Base-by-base conservation (phyloP, 1,140 invertebrate species). In the Rhyzopertha dominica region DNA sequence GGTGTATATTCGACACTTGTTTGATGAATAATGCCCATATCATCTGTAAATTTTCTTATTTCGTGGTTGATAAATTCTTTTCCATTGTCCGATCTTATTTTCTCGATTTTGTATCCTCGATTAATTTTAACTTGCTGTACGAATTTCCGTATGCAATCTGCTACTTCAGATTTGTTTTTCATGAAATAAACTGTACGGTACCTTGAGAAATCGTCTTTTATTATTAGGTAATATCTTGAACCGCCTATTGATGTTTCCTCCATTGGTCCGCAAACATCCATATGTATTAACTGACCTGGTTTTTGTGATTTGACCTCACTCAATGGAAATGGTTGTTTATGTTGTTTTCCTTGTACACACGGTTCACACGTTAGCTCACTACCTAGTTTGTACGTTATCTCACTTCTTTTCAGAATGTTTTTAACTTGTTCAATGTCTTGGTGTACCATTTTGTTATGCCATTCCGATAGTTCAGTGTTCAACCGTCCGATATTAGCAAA, bases 21-120 rank as follows among this genome's bases (percentile, higher is more conserved):
- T 52, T 69, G 58, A 46, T 72, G 65, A 17, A 20, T 37, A 14
- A 72, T 67, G 5, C 64, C 65, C 26, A 38, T 22, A 29, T 24
- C 39, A 17, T 39, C 10, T 1, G 61, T 51, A 5, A 63, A 30
- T n/a, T 65, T 38, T 42, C 58, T 47, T 2, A 72, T 35, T 17
- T 62, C 50, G 37, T 54, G 46, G 35, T 68, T 71, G 0, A 63
- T 26, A 45, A 67, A 69, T 25, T 73, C 70, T 7, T 55, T 17
- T 3, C 67, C 71, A 61, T 71, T 72, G 40, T 75, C 71, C n/a
- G 58, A 62, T 45, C 63, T 51, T 1, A 76, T 32, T 1, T 20
- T 35, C 46, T 67, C 63, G 2, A 71, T 45, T 43, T 43, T 60
- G 23, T 59, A 52, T 26, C 52, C 52, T 20, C 61, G 64, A 29